These are phyloP conservation scores for Chironex yamaguchii DNA, from an alignment of 30 jellyfish, hydroid and myxozoan species.

Conservation along the genomic window DNA sequence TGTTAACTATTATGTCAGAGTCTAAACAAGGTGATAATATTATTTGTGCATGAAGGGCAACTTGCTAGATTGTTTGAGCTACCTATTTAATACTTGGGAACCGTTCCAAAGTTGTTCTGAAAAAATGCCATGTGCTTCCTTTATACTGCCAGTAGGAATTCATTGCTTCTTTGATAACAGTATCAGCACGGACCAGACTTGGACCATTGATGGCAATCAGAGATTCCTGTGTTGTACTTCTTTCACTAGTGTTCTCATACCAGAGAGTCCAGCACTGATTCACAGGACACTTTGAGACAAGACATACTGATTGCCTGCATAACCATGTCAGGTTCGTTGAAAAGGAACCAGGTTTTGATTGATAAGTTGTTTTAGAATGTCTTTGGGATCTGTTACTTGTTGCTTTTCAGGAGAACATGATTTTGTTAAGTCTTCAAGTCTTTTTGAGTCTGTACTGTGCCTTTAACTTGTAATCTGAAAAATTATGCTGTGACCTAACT, in stretches of 20 bases:
- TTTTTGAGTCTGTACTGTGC: not conserved
- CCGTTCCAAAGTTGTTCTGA: slow-evolving; percentile 36
- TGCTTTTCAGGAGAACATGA: slow-evolving; percentile 8
- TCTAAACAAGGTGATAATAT: slow-evolving; percentile 2
- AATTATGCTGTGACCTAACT: slow-evolving; percentile 2
- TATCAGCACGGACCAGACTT: slow-evolving; percentile 27
- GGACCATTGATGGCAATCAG: slow-evolving; percentile 43
- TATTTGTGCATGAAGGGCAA: slow-evolving; percentile 2
- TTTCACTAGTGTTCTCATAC: slow-evolving; percentile 28
- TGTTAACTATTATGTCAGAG: slow-evolving; percentile 17
- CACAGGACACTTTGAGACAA: slow-evolving; percentile 28
- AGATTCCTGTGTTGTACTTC: slow-evolving; percentile 23
- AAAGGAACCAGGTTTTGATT: slow-evolving; percentile 8
- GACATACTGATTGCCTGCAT: slow-evolving; percentile 31
- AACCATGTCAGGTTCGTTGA: slow-evolving; percentile 31
- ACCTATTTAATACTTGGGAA: slow-evolving; percentile 11
- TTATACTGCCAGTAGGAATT: slow-evolving; percentile 21
- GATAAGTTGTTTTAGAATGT: not conserved
- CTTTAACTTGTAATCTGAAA: not conserved
- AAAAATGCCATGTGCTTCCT: slow-evolving; percentile 22
- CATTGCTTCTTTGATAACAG: slow-evolving; percentile 36
- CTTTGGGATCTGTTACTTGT: slow-evolving; percentile 13
- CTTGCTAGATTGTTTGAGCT: slow-evolving; percentile 5
- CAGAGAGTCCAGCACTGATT: slow-evolving; percentile 37
- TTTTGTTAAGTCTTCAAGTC: slow-evolving; percentile 30